A percentile compares a stretch with the other conserved stretches of the same genome.
Evolutionary conservation across 2,797 vertebrate genomes (phyloP).

Genomic region (Serranus cabrilla): DNA sequence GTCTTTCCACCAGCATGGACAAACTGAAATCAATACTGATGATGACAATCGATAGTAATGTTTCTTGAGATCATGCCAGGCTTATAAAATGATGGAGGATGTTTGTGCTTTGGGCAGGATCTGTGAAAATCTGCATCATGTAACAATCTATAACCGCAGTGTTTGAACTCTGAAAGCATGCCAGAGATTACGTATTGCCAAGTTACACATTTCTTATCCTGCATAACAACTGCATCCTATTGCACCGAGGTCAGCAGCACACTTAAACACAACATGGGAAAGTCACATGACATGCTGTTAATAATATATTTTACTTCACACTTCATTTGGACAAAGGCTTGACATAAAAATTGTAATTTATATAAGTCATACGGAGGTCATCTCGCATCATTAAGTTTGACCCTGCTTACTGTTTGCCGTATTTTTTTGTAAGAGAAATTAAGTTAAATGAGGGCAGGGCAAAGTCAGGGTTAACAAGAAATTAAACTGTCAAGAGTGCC

Average conservation of each 20-base stretch:
- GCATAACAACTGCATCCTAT: constrained; percentile 10
- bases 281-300: background rate
- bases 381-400: background rate
- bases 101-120: constrained; percentile 19
- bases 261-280: constrained; percentile 6
- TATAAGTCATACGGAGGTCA: no score
- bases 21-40: constrained; percentile 25
- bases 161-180: constrained; percentile 27
- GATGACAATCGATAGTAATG: constrained; percentile 10
- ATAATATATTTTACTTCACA: background rate
- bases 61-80: constrained; percentile 23
- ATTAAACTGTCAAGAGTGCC: constrained; percentile 34
- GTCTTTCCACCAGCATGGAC: constrained; percentile 17
- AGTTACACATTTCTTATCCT: constrained; percentile 23
- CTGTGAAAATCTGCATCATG: constrained; percentile 38
- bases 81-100: constrained; percentile 21
- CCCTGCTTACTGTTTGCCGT: background rate
- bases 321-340: background rate
- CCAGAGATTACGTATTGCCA: constrained; percentile 27
- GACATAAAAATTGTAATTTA: background rate
- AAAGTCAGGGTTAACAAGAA: constrained; percentile 40
- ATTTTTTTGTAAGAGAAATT: background rate
- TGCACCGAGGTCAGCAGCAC: constrained; percentile 16
- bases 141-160: constrained; percentile 45
- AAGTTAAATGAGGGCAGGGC: background rate